Base-by-base conservation (phyloP, 2,888 invertebrate genomes). In the Ryuthela nishihirai region DNA sequence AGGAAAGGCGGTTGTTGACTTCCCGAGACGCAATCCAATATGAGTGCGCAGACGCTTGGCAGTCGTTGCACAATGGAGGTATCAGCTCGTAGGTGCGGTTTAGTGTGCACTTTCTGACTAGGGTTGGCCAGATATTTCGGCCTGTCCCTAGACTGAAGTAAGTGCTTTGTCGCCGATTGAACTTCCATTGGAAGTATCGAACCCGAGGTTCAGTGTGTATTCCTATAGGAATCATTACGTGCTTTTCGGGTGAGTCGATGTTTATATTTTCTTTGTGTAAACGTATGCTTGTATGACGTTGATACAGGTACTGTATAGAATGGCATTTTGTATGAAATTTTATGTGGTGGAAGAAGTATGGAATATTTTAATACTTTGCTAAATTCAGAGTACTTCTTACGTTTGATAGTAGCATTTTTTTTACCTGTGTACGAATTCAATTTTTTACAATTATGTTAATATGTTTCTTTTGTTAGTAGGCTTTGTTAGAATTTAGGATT, bases 1-100 rank as follows among this genome's bases (percentile, higher is more conserved):
- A 4, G 9, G 38, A 24, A 45, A 50, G 50, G 50, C 56, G 56
- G 56, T 56, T 56, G 56, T 56, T 56, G 56, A 56, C 56, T 50
- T 42, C 47, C 56, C 46, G 42, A 38, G 46, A 56, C 46, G 56
- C 56, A 56, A 56, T 56, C 52, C 56, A 26, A 20, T n/a, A 32
- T 56, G 45, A 56, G 52, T 50, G 50, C 56, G 56, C 56, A 56
- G 50, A 50, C 50, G 50, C 23, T 29, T 23, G 46, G n/a, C n/a
- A n/a, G 42, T 50, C 56, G 56, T 56, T 56, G 56, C 56, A 56
- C 56, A 56, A 56, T 56, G 56, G 56, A 56, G 56, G 41, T 46
- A 42, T 42, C 50, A 40, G 41, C 41, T 50, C 34, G 38, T 46
- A 42, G 29, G 50, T 46, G 45, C 46, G 50, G 50, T 46, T 35